Conservation (phyloP, 2,888 invertebrate genomes). For the Meiosimyza platycephala region DNA sequence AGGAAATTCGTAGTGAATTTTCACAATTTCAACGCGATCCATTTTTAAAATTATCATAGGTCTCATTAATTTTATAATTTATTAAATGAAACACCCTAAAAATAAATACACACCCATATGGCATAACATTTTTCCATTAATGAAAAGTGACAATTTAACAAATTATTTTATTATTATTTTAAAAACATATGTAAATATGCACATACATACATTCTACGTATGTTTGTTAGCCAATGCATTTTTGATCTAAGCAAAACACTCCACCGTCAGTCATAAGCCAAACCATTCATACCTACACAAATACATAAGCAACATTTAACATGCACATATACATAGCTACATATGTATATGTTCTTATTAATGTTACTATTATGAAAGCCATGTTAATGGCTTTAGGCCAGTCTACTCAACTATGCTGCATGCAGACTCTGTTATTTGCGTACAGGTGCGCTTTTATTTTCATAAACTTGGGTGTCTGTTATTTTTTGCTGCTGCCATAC, state of each 20-base stretch:
- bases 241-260: not conserved
- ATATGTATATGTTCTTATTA: not conserved
- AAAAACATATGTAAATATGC: not conserved
- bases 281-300: conserved; percentile 11
- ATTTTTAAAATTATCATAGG: too few species aligned
- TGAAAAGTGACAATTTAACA: conserved; percentile 39
- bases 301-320: not conserved
- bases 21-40: too few species aligned
- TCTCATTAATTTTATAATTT: not conserved
- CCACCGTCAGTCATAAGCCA: not conserved
- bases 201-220: too few species aligned
- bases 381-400: conserved; percentile 25
- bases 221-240: too few species aligned
- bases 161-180: conserved; percentile 19
- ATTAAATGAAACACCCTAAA: not conserved
- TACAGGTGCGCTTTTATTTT: conserved; percentile 41
- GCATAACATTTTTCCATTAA: conserved; percentile 14
- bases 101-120: conserved; percentile 4
- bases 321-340: not conserved
- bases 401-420: conserved; percentile 20
- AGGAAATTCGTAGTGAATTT: too few species aligned
- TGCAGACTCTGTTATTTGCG: conserved; percentile 38
- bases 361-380: conserved; percentile 4
- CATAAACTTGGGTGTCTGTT: conserved; percentile 16
- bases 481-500: too few species aligned